These are phyloP conservation scores for Agrochola litura DNA, from an alignment of 2,888 invertebrate species.

Conservation along the genomic window DNA sequence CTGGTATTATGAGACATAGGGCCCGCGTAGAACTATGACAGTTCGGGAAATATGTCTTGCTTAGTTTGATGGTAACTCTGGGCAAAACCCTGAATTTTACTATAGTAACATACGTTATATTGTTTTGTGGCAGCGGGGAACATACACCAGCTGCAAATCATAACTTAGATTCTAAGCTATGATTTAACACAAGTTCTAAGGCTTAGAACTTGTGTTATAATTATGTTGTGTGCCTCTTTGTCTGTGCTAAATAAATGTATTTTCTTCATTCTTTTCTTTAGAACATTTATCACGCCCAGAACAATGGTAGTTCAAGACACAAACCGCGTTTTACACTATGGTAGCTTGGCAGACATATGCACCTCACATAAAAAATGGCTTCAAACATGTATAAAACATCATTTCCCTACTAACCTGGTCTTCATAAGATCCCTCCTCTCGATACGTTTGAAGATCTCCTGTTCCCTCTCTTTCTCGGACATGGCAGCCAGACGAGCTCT, in stretches of 20 bases:
- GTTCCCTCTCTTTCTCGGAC: slow-evolving; percentile 99
- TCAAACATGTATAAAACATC: too few relatives aligned
- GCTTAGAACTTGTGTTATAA: too few relatives aligned
- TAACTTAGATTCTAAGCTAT: too few relatives aligned
- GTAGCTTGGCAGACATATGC: too few relatives aligned
- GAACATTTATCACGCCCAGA: background rate
- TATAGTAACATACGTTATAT: background rate
- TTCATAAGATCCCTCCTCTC: slow-evolving; percentile 98
- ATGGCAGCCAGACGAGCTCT: slow-evolving; percentile 96
- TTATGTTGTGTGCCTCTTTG: too few relatives aligned
- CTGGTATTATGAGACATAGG: background rate
- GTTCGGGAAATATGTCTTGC: background rate
- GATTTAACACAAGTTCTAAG: too few relatives aligned
- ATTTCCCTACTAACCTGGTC: slow-evolving; percentile 90
- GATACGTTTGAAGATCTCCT: slow-evolving; percentile 98
- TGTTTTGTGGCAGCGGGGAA: background rate
- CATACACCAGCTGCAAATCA: too few relatives aligned
- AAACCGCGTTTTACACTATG: too few relatives aligned
- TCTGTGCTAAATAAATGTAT: too few relatives aligned
- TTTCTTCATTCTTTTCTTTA: background rate
- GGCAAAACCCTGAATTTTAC: background rate
- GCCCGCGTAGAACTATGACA: background rate
- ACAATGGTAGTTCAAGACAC: too few relatives aligned
- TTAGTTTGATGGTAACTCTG: background rate
- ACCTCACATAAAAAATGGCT: too few relatives aligned